Evolutionary conservation across 2,888 invertebrate species (phyloP).

Genomic region (Minunthozetes semirufus): DNA sequence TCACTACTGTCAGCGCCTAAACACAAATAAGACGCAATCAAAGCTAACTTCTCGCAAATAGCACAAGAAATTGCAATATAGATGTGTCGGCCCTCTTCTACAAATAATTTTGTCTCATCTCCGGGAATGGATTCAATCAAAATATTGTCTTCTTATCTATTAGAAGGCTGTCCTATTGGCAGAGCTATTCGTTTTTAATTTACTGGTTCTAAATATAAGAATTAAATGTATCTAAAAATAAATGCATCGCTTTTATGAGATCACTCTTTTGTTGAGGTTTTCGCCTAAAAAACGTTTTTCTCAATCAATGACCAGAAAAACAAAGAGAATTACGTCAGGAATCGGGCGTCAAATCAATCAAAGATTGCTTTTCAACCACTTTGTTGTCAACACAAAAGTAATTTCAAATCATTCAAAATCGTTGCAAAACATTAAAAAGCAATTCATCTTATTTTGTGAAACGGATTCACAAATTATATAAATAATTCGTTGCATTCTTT

Average conservation of each 20-base stretch:
- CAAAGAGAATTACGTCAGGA: neutral
- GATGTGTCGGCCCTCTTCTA: neutral
- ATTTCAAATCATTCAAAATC: neutral
- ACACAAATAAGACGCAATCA: constrained; percentile 2
- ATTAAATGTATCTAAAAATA: neutral
- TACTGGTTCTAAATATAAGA: neutral
- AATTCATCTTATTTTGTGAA: too few relatives aligned
- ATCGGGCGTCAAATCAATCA: neutral
- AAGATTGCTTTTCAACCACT: neutral
- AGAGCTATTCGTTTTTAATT: neutral
- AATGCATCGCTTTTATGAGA: neutral
- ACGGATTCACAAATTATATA: too few relatives aligned
- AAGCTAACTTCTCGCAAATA: neutral
- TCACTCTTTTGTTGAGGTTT: neutral
- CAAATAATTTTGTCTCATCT: constrained; percentile 1
- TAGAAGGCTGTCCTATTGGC: neutral
- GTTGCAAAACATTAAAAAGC: too few relatives aligned
- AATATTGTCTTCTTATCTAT: neutral
- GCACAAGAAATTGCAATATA: neutral
- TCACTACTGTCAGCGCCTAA: neutral
- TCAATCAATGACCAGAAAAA: neutral
- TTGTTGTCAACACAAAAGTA: neutral
- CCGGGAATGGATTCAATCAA: neutral
- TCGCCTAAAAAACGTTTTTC: neutral
- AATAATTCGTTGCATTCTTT: too few relatives aligned